Evolutionary conservation across 2,113 vertebrate species (phyloP).

Genomic region (Rhabdomys dilectus): DNA sequence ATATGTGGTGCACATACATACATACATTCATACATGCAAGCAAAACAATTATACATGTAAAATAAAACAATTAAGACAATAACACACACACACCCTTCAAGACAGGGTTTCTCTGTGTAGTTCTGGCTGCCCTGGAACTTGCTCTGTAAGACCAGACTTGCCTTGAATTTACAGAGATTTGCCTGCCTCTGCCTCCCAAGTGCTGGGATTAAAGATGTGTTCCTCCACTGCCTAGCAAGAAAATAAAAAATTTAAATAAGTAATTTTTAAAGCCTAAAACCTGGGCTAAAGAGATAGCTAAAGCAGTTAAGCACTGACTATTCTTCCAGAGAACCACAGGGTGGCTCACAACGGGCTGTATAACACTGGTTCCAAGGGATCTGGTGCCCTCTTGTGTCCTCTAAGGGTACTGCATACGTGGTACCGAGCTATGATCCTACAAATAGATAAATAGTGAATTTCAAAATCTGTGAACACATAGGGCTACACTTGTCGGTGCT

Average conservation of each 20-base stretch:
- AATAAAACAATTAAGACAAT: not conserved
- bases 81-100: not conserved
- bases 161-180: not conserved
- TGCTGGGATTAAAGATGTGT: not conserved
- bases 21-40: not conserved
- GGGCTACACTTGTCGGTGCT: not conserved
- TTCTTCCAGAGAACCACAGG: not conserved
- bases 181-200: not conserved
- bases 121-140: not conserved
- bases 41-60: not conserved
- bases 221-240: not conserved
- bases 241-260: not conserved
- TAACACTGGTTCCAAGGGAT: not conserved
- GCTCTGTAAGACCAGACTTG: not conserved
- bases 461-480: not conserved
- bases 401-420: not conserved
- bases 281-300: not conserved
- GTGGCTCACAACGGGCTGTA: not conserved
- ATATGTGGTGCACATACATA: not conserved
- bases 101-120: not conserved
- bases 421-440: not conserved
- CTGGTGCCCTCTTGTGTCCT: not conserved
- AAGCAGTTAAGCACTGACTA: not conserved
- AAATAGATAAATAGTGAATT: not conserved
- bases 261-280: not conserved